Percentiles rank a stretch among this genome's conserved stretches.
Evolutionary conservation across 2,888 invertebrate species (phyloP).

Genomic region (Baccha elongata): DNA sequence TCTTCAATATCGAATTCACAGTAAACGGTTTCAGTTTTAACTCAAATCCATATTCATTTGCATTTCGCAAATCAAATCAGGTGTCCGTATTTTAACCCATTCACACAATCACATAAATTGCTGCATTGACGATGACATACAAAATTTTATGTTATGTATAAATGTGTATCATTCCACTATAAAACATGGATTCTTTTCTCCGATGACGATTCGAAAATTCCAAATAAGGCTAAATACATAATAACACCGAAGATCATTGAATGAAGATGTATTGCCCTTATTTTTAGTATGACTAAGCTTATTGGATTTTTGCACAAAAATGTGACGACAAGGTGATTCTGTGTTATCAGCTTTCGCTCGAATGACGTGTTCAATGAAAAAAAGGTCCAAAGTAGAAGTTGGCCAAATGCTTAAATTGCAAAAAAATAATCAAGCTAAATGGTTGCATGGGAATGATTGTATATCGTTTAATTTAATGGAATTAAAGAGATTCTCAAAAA

Average conservation of each 20-base stretch:
- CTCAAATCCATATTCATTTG: background rate
- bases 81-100: background rate
- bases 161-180: too few relatives aligned
- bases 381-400: background rate
- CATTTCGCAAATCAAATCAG: background rate
- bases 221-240: constrained; percentile 23
- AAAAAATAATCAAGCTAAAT: too few relatives aligned
- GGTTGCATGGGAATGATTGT: too few relatives aligned
- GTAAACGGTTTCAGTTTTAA: background rate
- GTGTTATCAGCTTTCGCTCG: constrained; percentile 66
- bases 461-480: too few relatives aligned
- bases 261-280: constrained; percentile 51
- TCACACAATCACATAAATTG: background rate
- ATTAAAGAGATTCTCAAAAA: too few relatives aligned
- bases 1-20: too few relatives aligned
- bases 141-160: too few relatives aligned
- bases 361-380: constrained; percentile 59
- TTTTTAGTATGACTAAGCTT: constrained; percentile 58
- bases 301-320: constrained; percentile 56
- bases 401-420: background rate
- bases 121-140: background rate
- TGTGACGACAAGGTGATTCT: constrained; percentile 42
- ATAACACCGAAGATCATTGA: constrained; percentile 2
- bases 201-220: background rate
- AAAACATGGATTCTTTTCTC: background rate